These are phyloP conservation scores for Zygogramma bicolorata DNA, from an alignment of 2,888 invertebrate species.

Conservation along the genomic window DNA sequence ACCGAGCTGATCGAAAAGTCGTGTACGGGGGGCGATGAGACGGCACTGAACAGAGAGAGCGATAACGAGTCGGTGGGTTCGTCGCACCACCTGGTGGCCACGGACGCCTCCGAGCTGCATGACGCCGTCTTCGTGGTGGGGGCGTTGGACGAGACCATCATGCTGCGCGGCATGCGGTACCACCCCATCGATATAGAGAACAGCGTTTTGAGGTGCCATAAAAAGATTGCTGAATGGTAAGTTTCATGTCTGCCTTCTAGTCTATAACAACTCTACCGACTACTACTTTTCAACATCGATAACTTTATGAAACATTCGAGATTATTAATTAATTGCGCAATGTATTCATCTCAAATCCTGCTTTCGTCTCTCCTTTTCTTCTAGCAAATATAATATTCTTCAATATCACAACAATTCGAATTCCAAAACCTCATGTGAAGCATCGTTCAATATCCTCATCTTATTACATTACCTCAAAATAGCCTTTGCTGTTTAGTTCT, in stretches of 20 bases:
- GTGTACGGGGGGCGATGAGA: constrained; percentile 57
- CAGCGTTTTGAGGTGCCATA: constrained; percentile 96
- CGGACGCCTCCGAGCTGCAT: constrained; percentile 86
- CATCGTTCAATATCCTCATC: too few relatives aligned
- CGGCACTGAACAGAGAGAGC: constrained; percentile 59
- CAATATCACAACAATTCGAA: too few relatives aligned
- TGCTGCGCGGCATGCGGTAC: constrained; percentile 98
- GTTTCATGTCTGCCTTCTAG: constrained; percentile 53
- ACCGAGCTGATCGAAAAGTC: constrained; percentile 84
- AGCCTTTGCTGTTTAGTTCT: too few relatives aligned
- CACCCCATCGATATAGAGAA: constrained; percentile 99
- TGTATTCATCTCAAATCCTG: too few relatives aligned
- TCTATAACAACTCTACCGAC: too few relatives aligned
- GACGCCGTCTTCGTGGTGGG: constrained; percentile 99
- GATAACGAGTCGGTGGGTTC: constrained; percentile 66
- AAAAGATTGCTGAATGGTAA: constrained; percentile 99
- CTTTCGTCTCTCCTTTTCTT: too few relatives aligned
- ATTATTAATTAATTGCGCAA: too few relatives aligned
- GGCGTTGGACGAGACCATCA: constrained; percentile 96
- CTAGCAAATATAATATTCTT: too few relatives aligned
- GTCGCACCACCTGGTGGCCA: constrained; percentile 61
- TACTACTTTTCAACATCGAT: too few relatives aligned
- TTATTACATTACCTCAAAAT: too few relatives aligned
- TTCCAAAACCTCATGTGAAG: too few relatives aligned
- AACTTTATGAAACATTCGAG: too few relatives aligned